phyloP scores from a whole-genome alignment of 2,797 vertebrate species.

The Eleutherodactylus coqui region DNA sequence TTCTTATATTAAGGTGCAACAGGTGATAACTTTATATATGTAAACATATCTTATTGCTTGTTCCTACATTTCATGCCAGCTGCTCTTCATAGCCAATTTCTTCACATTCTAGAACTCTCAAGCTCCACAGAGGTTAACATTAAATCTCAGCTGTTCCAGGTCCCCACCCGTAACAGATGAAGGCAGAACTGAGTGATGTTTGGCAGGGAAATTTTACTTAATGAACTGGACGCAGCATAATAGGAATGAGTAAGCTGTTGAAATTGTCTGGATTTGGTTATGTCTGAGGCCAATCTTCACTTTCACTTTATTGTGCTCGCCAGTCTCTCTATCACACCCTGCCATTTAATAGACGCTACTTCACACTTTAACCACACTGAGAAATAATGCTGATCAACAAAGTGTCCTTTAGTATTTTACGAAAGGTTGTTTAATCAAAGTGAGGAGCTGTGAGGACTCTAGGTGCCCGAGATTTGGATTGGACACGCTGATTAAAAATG shows the following conservation, averaged over 20 bases:
- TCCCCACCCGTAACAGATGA: slow-evolving; percentile 49
- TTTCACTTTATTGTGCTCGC: slow-evolving; percentile 48
- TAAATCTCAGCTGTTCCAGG: slow-evolving; percentile 42
- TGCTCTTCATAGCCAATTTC: neutral
- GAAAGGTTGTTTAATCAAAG: neutral
- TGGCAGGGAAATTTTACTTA: slow-evolving; percentile 48
- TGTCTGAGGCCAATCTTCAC: slow-evolving; percentile 36
- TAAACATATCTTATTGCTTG: neutral
- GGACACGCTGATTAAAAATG: slow-evolving; percentile 4
- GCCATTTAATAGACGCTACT: neutral
- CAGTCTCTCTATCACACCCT: slow-evolving; percentile 38
- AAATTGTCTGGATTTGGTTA: slow-evolving; percentile 51
- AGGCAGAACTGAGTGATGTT: slow-evolving; percentile 47
- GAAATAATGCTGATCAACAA: neutral
- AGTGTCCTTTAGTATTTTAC: neutral
- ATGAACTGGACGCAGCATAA: slow-evolving; percentile 50
- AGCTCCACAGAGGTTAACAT: slow-evolving; percentile 40
- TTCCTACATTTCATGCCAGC: neutral
- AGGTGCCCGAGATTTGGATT: neutral
- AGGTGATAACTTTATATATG: neutral
- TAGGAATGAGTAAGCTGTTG: slow-evolving; percentile 52
- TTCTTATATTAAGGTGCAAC: neutral
- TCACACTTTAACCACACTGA: slow-evolving; percentile 27
- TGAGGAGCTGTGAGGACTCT: neutral
- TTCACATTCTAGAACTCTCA: neutral